Evolutionary conservation across 2,888 invertebrate species (phyloP), one percentile per base, ranked within the genome.

Genomic region (Camptogramma bilineatum): DNA sequence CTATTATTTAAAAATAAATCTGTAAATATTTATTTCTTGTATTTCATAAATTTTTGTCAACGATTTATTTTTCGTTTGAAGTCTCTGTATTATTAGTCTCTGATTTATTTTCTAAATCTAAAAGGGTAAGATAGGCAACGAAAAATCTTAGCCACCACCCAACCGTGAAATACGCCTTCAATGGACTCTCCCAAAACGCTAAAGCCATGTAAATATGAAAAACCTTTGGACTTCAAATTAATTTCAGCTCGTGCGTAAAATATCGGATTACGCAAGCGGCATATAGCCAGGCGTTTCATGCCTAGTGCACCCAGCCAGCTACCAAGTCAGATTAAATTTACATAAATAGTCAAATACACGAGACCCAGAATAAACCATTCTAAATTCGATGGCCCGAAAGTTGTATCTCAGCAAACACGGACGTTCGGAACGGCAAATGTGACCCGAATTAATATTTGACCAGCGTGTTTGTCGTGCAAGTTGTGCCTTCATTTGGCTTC

Each of bases 391-490:
- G 86, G 83, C 74, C 85, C 84, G 82, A 89, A 90, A 91, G 89
- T 90, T 89, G 86, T 88, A 86, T 90, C 88, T 87, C 83, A 79
- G 82, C 84, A 89, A 91, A 90, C 85, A 87, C 73, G 86, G 85
- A 84, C 85, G 84, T 86, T 85, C 77, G 78, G 79, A 86, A 82
- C 80, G 81, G 80, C 85, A 85, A 89, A 89, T 90, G 89, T 88
- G 91, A 90, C 90, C 90, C 81, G 91, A 91, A 90, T 90, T 90
- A 89, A 91, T 90, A 90, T 91, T 90, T 89, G 90, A 88, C 87
- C 83, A 73, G 80, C 67, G 64, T 82, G 79, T 86, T 86, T 83
- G 84, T 78, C 79, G 72, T 73, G 76, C 77, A 76, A 82, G 79
- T 87, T 84, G 83, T 79, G 80, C 84, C 85, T 86, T 86, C 83